These are phyloP conservation scores for Ispidina picta DNA, from an alignment of 2,797 vertebrate species.

Conservation along the genomic window DNA sequence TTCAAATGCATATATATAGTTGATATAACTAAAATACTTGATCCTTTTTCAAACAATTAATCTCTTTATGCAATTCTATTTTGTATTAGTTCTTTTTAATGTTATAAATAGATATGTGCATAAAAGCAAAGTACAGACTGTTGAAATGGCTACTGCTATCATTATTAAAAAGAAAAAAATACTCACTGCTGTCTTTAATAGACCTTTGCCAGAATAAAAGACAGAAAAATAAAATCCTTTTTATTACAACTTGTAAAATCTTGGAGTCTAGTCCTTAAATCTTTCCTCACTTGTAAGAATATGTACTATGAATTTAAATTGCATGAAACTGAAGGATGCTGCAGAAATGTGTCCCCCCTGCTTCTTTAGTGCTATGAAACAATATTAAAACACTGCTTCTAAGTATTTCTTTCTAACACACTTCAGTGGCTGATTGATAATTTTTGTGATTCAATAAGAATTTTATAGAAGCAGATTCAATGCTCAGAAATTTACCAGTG, in stretches of 20 bases:
- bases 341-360: not conserved
- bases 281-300: constrained; percentile 15
- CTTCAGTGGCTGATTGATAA: constrained; percentile 63
- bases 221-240: not conserved
- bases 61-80: not conserved
- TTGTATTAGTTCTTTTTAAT: not conserved
- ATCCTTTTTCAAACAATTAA: not conserved
- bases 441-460: constrained; percentile 47
- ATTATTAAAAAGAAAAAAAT: not conserved
- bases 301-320: constrained; percentile 27
- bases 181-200: not conserved
- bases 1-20: not conserved
- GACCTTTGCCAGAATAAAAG: not conserved
- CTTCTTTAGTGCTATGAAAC: constrained; percentile 29
- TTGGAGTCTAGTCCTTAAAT: not conserved
- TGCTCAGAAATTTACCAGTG: constrained; percentile 14
- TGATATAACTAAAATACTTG: not conserved
- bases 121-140: not conserved
- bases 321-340: constrained; percentile 17
- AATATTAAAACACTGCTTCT: constrained; percentile 44
- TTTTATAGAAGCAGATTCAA: constrained; percentile 22
- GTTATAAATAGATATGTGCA: not conserved
- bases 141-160: not conserved
- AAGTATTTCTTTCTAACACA: constrained; percentile 40
- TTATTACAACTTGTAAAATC: constrained; percentile 12